Evolutionary conservation across 2,797 vertebrate species (phyloP), one percentile per base, ranked within the genome.

Genomic region (Phyllotis vaccarum): DNA sequence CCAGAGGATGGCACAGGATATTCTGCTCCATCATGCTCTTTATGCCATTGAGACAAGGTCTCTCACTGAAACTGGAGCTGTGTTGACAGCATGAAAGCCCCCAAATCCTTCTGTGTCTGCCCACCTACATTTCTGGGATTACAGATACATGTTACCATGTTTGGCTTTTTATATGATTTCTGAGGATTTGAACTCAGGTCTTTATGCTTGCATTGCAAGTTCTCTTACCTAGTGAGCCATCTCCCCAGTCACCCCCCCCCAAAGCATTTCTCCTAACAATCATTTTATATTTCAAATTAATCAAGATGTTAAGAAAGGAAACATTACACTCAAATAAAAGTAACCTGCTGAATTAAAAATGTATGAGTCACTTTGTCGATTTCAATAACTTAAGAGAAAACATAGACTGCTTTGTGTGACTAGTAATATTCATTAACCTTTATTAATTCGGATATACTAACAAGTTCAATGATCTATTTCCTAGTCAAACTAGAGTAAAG

Each of bases 321-420:
- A 92, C 91, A 86, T 3, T 54, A 9, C 88, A 68, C 81, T 7
- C 80, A 31, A 91, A 88, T 60, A 82, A 96, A 93, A 87, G 29
- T 46, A 86, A 91, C 46, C 91, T 87, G 81, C 2, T 75, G 68
- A 85, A 74, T 86, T 83, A 5, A 90, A 82, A 90, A 92, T 27
- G 31, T 46, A n/a, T 82, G 29, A 86, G 43, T 82, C 6, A 64
- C 54, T 72, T 80, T 86, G 75, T 21, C 43, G 94, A 52, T 94
- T 87, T 94, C 85, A 94, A 86, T 56, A 85, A 93, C 40, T 87
- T 60, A 54, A n/a, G 46, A 92, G 66, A 92, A 9, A 92, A 56
- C 3, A 89, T 27, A 85, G 34, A 58, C 58, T 64, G 43, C n/a
- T 68, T 68, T 82, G 81, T 56, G 29, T 96, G 37, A 85, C 56